A percentile compares a stretch with the other conserved stretches of the same genome.
phyloP scores from a whole-genome alignment of 2,797 vertebrate genomes.

The Karalla daura region DNA sequence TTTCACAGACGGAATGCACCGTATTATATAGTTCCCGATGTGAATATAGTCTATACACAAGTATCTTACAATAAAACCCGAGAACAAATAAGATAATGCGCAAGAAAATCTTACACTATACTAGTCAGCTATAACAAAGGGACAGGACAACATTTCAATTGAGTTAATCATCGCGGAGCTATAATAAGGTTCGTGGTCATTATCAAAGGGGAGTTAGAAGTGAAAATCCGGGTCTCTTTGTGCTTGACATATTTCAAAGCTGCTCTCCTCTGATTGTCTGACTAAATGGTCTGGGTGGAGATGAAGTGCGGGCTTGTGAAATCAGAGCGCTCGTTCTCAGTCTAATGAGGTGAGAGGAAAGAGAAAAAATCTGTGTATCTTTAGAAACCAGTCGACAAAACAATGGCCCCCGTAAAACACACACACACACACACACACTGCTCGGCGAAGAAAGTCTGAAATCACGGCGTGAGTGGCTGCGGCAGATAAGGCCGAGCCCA shows the following conservation, averaged over 20 bases:
- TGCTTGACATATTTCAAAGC: constrained; percentile 15
- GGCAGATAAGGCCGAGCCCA: constrained; percentile 81
- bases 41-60: too few relatives aligned
- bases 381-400: constrained; percentile 80
- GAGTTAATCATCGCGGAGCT: too few relatives aligned
- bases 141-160: too few relatives aligned
- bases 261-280: constrained; percentile 46
- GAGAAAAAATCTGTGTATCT: constrained; percentile 70
- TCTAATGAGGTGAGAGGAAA: constrained; percentile 71
- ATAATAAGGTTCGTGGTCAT: too few relatives aligned
- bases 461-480: constrained; percentile 86
- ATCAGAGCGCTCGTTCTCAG: constrained; percentile 62
- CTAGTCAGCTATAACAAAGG: too few relatives aligned
- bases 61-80: too few relatives aligned
- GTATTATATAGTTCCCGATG: too few relatives aligned
- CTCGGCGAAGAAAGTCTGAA: constrained; percentile 78
- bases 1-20: too few relatives aligned
- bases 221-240: background rate
- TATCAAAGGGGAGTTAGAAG: too few relatives aligned
- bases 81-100: too few relatives aligned
- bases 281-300: constrained; percentile 47
- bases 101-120: too few relatives aligned
- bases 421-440: constrained; percentile 36
- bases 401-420: constrained; percentile 80
- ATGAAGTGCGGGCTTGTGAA: constrained; percentile 60